Evolutionary conservation across 92 coral and sea anemone species (phyloP), one percentile per base, ranked within the genome.

Genomic region (Galaxea fascicularis): DNA sequence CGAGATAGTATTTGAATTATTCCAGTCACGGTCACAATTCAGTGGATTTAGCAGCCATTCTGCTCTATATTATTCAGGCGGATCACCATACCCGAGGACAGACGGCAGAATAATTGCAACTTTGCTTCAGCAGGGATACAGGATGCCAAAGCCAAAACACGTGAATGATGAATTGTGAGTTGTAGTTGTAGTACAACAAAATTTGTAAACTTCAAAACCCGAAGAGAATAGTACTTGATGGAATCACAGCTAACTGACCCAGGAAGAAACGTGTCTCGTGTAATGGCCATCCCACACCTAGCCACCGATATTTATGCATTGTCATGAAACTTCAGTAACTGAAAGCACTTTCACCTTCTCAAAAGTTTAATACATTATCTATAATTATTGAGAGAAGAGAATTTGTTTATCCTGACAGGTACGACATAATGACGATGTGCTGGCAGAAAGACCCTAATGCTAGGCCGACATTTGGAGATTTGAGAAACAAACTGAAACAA

Each of bases 81-180:
- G 89, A 45, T 75, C 82, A 15, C 89, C 89, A 15, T 76, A 85
- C 16, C 84, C 89, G 15, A 10, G 68, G n/a, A 85, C 6, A 25
- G 24, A 66, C 28, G 65, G 64, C 18, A 10, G 74, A 26, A 65
- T 45, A 21, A 54, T 85, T 17, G 66, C 66, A 0, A 18, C 41
- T 27, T 35, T 71, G 20, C 79, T 82, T 15, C n/a, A 28, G 12
- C 70, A 53, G 17, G 77, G 71, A 4, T 71, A 57, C 53, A 71
- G 86, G 59, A 82, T 71, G 86, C 86, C 86, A 25, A 69, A 82
- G 30, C 86, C 86, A 28, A 53, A 71, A 21, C 79, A 82, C 27
- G 79, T 71, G 58, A 71, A 71, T 53, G 67, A 71, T 0, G n/a
- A 49, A 17, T 78, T 81, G 86, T 81, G 49, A 81, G 93, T 22